Percentiles rank a stretch among this genome's conserved stretches.
Evolutionary conservation across 2,888 invertebrate genomes (phyloP).

Genomic region (Antheraea assamensis): DNA sequence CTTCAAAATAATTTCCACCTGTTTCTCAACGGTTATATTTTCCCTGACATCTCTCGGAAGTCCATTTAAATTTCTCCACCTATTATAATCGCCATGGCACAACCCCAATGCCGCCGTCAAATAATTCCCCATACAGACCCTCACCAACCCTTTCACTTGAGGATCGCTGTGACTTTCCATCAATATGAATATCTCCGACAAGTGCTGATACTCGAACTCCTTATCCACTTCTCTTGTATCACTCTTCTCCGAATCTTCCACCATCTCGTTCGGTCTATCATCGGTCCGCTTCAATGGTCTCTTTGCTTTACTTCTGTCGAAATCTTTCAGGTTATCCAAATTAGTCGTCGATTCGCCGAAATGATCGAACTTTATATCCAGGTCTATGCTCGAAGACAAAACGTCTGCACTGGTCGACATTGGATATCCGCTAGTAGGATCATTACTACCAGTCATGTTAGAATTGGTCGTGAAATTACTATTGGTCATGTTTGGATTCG

Average conservation of each 20-base stretch:
- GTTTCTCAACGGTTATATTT: constrained; percentile 66
- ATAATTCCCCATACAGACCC: constrained; percentile 86
- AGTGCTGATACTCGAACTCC: constrained; percentile 79
- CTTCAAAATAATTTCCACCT: constrained; percentile 80
- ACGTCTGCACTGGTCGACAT: constrained; percentile 72
- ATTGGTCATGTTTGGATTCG: constrained; percentile 69
- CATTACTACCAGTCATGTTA: constrained; percentile 72
- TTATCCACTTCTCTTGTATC: constrained; percentile 33
- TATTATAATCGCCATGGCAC: constrained; percentile 79
- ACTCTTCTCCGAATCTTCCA: constrained; percentile 36
- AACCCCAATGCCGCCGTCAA: constrained; percentile 82
- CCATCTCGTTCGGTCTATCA: constrained; percentile 51
- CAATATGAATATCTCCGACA: constrained; percentile 86
- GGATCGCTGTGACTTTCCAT: constrained; percentile 90
- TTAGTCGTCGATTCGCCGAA: constrained; percentile 79
- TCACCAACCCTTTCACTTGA: constrained; percentile 88
- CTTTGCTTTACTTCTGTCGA: constrained; percentile 45
- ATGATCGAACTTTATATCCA: constrained; percentile 85
- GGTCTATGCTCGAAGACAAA: constrained; percentile 67
- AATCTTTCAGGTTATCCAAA: constrained; percentile 57
- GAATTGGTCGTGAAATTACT: constrained; percentile 75
- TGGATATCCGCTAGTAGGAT: constrained; percentile 69
- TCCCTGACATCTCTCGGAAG: constrained; percentile 65
- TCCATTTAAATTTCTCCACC: constrained; percentile 69
- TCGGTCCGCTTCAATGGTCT: constrained; percentile 48